Conservation (phyloP, 2,113 vertebrate genomes). For the Oreotrochilus melanogaster region DNA sequence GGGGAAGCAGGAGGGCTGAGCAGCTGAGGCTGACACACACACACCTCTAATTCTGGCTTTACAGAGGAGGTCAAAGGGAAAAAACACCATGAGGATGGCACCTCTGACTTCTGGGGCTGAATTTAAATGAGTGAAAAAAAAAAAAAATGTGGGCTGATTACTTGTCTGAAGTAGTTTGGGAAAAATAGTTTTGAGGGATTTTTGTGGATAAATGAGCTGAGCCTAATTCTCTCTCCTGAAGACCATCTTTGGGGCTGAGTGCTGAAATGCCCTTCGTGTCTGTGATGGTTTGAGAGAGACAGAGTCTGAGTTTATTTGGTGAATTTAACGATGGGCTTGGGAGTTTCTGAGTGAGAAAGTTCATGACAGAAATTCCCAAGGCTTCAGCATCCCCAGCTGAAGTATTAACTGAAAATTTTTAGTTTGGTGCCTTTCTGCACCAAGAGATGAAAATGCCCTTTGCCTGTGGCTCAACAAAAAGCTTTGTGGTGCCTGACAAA, state of each 20-base stretch:
- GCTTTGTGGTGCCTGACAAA: neutral
- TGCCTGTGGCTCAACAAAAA: neutral
- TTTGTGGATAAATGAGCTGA: neutral
- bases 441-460: neutral
- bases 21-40: neutral
- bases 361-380: neutral
- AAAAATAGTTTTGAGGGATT: neutral
- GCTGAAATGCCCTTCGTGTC: neutral
- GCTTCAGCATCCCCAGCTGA: rapidly evolving
- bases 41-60: neutral
- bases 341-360: neutral
- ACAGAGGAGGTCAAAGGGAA: neutral
- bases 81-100: rapidly evolving
- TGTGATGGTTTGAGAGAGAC: neutral
- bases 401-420: neutral
- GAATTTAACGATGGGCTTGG: neutral
- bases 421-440: neutral
- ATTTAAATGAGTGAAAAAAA: neutral
- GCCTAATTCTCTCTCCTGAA: neutral
- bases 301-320: neutral
- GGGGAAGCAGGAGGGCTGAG: neutral
- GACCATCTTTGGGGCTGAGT: neutral
- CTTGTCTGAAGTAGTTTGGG: neutral
- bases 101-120: constrained; percentile 7
- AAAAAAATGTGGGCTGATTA: neutral